phyloP scores from a whole-genome alignment of 2,888 invertebrate species.

The Tipula unca region DNA sequence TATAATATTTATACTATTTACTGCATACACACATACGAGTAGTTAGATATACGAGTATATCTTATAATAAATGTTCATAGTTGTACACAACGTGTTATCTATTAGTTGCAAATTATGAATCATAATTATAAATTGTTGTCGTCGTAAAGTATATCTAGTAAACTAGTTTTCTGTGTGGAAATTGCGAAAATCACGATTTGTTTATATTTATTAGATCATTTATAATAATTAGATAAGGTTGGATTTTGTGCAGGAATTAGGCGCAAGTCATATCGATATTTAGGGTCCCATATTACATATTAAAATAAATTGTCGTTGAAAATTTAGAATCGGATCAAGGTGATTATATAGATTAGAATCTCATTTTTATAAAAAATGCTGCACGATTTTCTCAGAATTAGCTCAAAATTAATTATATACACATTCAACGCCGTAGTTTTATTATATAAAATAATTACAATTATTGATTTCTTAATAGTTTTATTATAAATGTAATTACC shows the following conservation, averaged over 20 bases:
- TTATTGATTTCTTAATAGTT: neutral
- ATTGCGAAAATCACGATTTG: neutral
- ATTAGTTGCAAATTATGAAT: neutral
- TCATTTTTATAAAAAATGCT: neutral
- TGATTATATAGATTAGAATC: neutral
- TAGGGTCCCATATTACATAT: no score
- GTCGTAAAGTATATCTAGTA: neutral
- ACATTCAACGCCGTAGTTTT: no score
- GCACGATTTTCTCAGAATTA: no score
- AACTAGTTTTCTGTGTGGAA: neutral
- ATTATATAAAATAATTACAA: neutral
- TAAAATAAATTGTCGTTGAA: neutral
- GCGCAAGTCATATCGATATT: neutral
- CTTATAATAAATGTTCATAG: neutral
- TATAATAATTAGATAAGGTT: neutral
- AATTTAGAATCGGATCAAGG: neutral
- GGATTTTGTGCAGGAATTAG: neutral
- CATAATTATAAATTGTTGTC: neutral
- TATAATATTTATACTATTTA: neutral
- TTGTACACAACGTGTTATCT: neutral
- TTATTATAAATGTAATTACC: neutral
- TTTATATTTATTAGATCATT: neutral
- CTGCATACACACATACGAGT: neutral
- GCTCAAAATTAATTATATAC: no score
- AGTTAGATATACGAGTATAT: neutral